Percentiles rank a stretch among this genome's conserved stretches.
Conservation (phyloP, 2,113 vertebrate genomes). For the Hiodon tergisus region DNA sequence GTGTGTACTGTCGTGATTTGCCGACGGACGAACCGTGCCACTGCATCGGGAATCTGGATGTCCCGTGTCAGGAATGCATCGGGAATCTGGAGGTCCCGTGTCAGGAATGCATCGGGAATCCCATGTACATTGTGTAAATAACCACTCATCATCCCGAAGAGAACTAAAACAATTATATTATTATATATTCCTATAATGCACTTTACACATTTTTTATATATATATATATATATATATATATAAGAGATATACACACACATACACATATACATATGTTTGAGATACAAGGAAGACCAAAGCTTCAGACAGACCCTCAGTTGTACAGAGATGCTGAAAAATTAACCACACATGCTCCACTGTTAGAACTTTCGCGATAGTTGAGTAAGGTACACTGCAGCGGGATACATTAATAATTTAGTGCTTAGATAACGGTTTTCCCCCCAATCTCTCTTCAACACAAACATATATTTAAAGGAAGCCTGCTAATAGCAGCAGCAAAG, state of each 20-base stretch:
- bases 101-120: conserved; percentile 40
- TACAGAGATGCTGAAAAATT: conserved; percentile 36
- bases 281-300: conserved; percentile 41
- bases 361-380: conserved; percentile 27
- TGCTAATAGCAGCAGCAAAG: not conserved
- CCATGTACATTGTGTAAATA: conserved; percentile 72
- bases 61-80: conserved; percentile 14
- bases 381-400: conserved; percentile 26
- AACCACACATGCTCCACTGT: conserved; percentile 20
- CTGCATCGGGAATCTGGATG: conserved; percentile 5
- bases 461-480: not conserved
- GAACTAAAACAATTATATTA: conserved; percentile 41
- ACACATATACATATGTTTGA: conserved; percentile 30
- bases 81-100: not conserved
- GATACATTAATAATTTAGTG: conserved; percentile 24
- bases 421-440: conserved; percentile 20
- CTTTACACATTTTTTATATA: conserved; percentile 60
- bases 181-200: conserved; percentile 63
- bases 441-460: conserved; percentile 2
- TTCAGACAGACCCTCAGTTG: conserved; percentile 27
- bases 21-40: conserved; percentile 18
- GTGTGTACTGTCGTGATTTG: conserved; percentile 68
- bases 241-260: too few species aligned
- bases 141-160: conserved; percentile 42
- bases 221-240: conserved; percentile 28